Evolutionary conservation across 2,797 vertebrate genomes (phyloP).

Genomic region (Darevskia nairensis): DNA sequence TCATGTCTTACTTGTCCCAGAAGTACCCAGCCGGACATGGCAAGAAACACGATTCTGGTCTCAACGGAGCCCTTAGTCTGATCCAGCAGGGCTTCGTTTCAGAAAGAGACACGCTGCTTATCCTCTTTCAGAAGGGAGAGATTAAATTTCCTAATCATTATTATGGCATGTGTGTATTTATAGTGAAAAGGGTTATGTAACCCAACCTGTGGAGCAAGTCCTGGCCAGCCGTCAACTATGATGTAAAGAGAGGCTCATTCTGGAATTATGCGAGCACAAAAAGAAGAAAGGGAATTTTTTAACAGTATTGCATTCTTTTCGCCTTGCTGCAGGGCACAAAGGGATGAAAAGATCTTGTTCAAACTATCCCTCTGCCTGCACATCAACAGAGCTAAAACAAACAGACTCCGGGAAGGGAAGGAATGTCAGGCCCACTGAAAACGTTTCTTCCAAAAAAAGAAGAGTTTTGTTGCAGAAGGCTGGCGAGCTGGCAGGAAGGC

Average conservation of each 20-base stretch:
- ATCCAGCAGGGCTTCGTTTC: not conserved
- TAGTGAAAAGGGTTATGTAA: slow-evolving; percentile 20
- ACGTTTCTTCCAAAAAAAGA: not conserved
- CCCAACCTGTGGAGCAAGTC: slow-evolving; percentile 12
- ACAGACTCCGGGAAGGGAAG: slow-evolving; percentile 5
- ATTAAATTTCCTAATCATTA: slow-evolving; percentile 7
- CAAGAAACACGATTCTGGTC: not conserved
- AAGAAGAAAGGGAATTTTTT: not conserved
- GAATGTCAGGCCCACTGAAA: not conserved
- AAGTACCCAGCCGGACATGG: not conserved
- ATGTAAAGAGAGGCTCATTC: slow-evolving; percentile 2
- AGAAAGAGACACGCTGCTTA: not conserved
- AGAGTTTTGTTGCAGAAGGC: not conserved
- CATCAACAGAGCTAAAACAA: slow-evolving; percentile 16
- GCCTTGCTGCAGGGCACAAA: not conserved
- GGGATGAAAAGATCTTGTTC: slow-evolving; percentile 17
- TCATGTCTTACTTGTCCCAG: not conserved
- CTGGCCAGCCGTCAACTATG: not conserved
- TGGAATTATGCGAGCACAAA: slow-evolving; percentile 1
- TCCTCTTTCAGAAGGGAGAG: not conserved
- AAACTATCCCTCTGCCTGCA: not conserved
- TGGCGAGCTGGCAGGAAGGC: not conserved
- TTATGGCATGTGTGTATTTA: not conserved
- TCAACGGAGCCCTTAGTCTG: not conserved
- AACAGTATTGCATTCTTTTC: slow-evolving; percentile 6